These are phyloP conservation scores for Anseranas semipalmata DNA, from an alignment of 2,113 vertebrate species.

Conservation along the genomic window DNA sequence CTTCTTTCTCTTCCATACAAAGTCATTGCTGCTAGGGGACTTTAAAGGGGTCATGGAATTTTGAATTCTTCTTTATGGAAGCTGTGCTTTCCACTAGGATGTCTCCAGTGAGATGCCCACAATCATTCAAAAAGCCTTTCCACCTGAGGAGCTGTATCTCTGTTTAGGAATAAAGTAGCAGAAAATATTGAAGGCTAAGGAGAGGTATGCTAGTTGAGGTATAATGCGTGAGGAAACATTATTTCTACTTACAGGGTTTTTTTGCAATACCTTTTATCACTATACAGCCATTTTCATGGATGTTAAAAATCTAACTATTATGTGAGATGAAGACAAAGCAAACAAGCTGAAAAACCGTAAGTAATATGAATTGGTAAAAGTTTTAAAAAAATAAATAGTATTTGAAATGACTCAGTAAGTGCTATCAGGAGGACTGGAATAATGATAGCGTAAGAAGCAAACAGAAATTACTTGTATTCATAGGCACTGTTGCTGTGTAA, in stretches of 20 bases:
- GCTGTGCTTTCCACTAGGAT: not conserved
- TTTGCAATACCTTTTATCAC: not conserved
- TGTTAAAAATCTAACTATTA: not conserved
- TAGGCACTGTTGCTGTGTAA: slow-evolving; percentile 44
- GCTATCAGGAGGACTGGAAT: not conserved
- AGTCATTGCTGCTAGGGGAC: not conserved
- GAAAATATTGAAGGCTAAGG: not conserved
- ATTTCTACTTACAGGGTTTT: not conserved
- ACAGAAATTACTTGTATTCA: slow-evolving; percentile 50
- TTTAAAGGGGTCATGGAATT: not conserved
- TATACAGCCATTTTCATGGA: not conserved
- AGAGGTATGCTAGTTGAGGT: not conserved
- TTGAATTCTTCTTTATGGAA: not conserved
- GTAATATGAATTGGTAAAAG: slow-evolving; percentile 11
- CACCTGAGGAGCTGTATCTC: not conserved
- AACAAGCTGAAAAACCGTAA: not conserved
- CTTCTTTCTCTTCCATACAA: not conserved
- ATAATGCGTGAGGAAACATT: not conserved
- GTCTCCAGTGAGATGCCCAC: not conserved
- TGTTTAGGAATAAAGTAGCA: not conserved
- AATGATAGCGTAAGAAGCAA: slow-evolving; percentile 25
- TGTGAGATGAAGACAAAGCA: slow-evolving; percentile 25
- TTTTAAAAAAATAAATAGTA: not conserved
- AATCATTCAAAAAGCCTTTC: not conserved
- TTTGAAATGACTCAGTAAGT: slow-evolving; percentile 14